Evolutionary conservation across 2,888 invertebrate species (phyloP).

Genomic region (Mesorhabditis sp.): DNA sequence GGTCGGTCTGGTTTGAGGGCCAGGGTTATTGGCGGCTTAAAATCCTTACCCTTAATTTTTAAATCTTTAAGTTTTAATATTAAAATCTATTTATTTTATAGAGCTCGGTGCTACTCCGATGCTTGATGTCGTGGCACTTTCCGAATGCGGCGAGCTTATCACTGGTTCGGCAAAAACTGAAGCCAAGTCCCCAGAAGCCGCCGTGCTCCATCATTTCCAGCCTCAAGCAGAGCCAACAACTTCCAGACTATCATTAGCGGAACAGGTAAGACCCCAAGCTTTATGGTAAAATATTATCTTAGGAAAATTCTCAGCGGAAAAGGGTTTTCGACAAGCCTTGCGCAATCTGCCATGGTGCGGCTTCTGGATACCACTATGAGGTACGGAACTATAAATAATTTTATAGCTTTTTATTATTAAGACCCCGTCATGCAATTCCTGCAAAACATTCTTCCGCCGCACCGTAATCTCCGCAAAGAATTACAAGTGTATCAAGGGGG

Average conservation of each 20-base stretch:
- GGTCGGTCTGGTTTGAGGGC: no score
- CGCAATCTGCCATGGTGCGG: conserved; percentile 26
- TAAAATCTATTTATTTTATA: neutral
- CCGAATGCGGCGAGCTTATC: neutral
- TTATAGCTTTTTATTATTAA: conserved; percentile 7
- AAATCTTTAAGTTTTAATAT: neutral
- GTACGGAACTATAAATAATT: conserved; percentile 16
- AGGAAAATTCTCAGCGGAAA: neutral
- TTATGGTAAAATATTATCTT: neutral
- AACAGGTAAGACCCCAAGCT: neutral
- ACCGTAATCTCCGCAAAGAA: conserved; percentile 20
- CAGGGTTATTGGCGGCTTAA: no score
- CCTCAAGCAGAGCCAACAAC: neutral
- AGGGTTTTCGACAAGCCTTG: conserved; percentile 30
- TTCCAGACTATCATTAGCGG: neutral
- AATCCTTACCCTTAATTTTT: no score
- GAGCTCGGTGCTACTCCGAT: conserved; percentile 2
- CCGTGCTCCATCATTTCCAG: neutral
- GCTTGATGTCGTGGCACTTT: neutral
- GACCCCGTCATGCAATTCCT: conserved; percentile 32
- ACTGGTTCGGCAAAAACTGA: neutral
- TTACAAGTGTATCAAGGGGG: conserved; percentile 21
- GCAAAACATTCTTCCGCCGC: conserved; percentile 34
- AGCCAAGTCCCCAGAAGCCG: neutral
- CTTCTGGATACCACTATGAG: conserved; percentile 40